Evolutionary conservation across 2,797 vertebrate species (phyloP).

Genomic region (Hafferia zeledoni): DNA sequence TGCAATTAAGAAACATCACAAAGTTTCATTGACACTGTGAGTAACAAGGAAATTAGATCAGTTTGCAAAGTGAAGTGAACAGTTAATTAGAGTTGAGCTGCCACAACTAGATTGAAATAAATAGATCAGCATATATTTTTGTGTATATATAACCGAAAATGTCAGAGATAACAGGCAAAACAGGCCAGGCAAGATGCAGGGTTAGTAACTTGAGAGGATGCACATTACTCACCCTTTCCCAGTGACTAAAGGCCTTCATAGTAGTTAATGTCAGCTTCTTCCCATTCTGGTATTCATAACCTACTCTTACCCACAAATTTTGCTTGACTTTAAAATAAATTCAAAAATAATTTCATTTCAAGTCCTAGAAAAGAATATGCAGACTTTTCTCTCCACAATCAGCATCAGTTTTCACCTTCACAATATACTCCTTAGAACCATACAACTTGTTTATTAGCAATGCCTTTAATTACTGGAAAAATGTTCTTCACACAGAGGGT

Average conservation of each 20-base stretch:
- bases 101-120: not conserved
- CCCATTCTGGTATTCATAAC: not conserved
- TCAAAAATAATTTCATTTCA: not conserved
- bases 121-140: not conserved
- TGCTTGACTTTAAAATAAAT: not conserved
- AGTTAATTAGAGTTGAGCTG: not conserved
- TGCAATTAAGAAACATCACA: not conserved
- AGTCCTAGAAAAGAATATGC: not conserved
- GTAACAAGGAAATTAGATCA: not conserved
- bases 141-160: not conserved
- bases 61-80: not conserved
- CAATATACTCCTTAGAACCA: not conserved
- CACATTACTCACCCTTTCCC: rapidly evolving
- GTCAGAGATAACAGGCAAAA: not conserved
- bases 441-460: not conserved
- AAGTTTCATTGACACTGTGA: not conserved
- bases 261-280: not conserved
- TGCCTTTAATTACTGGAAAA: not conserved
- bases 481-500: not conserved
- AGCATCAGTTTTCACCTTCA: not conserved
- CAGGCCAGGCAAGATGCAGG: not conserved
- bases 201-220: not conserved
- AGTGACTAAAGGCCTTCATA: not conserved
- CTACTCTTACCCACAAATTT: not conserved
- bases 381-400: not conserved